These are phyloP conservation scores for Smutsia gigantea DNA, from an alignment of 2,797 vertebrate genomes.

Conservation along the genomic window DNA sequence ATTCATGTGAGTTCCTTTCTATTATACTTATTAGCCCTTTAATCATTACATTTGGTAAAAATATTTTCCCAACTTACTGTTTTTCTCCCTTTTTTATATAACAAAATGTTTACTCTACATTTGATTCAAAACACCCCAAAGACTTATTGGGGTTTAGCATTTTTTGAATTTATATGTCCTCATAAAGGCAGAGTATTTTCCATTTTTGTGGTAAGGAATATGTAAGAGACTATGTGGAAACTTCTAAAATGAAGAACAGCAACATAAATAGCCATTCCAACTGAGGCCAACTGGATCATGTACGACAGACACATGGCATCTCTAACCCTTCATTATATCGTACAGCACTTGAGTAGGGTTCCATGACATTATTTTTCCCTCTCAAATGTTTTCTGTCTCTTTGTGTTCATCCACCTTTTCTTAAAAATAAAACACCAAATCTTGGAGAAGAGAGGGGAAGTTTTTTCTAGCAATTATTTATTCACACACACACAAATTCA, in stretches of 20 bases:
- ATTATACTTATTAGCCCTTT: neutral
- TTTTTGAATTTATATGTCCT: slow-evolving; percentile 20
- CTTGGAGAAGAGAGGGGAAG: neutral
- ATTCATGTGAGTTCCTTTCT: neutral
- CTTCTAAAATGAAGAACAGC: neutral
- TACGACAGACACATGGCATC: neutral
- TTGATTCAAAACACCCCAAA: slow-evolving; percentile 40
- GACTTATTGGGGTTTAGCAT: neutral
- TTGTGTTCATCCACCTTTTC: neutral
- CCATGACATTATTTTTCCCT: slow-evolving; percentile 16
- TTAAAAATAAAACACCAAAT: slow-evolving; percentile 19
- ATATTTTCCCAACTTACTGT: neutral
- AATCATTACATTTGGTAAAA: neutral
- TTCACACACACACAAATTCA: neutral
- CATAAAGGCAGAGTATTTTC: neutral
- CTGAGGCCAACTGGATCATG: neutral
- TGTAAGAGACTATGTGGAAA: neutral
- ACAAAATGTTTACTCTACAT: neutral
- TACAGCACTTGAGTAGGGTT: neutral
- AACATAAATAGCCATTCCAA: neutral
- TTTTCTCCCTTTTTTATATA: slow-evolving; percentile 41
- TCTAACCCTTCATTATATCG: neutral
- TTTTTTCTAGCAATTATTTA: slow-evolving; percentile 11
- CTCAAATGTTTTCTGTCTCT: neutral
- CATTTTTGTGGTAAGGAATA: slow-evolving; percentile 13